These are phyloP conservation scores for Oryzias sinensis DNA, from an alignment of 2,797 vertebrate genomes.

Conservation along the genomic window DNA sequence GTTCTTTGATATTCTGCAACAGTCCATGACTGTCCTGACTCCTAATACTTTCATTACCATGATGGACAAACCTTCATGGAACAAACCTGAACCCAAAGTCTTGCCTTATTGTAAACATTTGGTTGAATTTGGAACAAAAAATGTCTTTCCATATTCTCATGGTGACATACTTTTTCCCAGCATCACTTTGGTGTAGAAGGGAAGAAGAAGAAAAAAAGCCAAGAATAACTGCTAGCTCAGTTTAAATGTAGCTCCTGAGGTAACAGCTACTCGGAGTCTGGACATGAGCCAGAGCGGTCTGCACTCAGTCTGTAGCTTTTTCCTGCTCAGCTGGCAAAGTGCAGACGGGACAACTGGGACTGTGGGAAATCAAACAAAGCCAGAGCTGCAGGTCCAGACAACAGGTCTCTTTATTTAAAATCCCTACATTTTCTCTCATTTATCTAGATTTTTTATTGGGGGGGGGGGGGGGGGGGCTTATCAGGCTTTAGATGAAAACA, in stretches of 20 bases:
- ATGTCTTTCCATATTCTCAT: neutral
- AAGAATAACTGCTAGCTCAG: slow-evolving; percentile 9
- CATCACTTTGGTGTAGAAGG: slow-evolving; percentile 11
- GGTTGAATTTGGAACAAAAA: neutral
- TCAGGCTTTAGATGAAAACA: too few relatives aligned
- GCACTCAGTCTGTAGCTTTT: slow-evolving; percentile 27
- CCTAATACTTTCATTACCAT: too few relatives aligned
- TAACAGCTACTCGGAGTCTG: slow-evolving; percentile 34
- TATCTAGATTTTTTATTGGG: too few relatives aligned
- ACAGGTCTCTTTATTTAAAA: slow-evolving; percentile 30
- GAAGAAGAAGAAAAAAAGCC: neutral
- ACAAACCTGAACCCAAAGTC: too few relatives aligned
- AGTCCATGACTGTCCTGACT: too few relatives aligned
- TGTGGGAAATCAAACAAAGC: slow-evolving; percentile 46
- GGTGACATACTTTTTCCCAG: slow-evolving; percentile 11
- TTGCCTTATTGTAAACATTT: neutral
- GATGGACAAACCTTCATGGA: too few relatives aligned
- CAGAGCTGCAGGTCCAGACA: slow-evolving; percentile 26
- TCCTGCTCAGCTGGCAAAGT: neutral
- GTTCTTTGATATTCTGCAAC: too few relatives aligned
- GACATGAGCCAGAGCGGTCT: slow-evolving; percentile 29
- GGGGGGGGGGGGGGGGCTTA: too few relatives aligned
- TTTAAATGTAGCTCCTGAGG: slow-evolving; percentile 30
- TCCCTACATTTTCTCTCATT: slow-evolving; percentile 5
- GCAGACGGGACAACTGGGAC: slow-evolving; percentile 15